Evolutionary conservation across 2,113 vertebrate species (phyloP).

Genomic region (Alces alces): DNA sequence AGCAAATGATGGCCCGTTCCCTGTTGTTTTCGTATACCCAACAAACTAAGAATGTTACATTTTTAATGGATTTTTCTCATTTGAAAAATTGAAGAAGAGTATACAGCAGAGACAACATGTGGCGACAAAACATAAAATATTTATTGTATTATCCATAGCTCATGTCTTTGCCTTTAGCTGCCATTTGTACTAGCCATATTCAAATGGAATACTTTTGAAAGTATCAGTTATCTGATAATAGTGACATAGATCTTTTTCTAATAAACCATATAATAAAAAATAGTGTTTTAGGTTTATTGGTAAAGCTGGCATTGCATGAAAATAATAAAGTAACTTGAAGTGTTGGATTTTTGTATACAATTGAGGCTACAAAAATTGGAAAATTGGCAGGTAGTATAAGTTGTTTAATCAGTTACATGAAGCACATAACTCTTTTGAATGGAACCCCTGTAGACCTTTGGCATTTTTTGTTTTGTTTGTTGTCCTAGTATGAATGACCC

Average conservation of each 20-base stretch:
- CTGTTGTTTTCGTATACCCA: not conserved
- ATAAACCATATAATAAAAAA: not conserved
- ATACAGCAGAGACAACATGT: not conserved
- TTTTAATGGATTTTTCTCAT: not conserved
- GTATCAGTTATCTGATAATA: constrained; percentile 22
- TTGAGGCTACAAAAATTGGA: constrained; percentile 15
- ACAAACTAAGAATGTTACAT: not conserved
- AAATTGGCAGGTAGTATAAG: not conserved
- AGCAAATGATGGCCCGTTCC: not conserved
- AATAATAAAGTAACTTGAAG: constrained; percentile 17
- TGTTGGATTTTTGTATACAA: constrained; percentile 4
- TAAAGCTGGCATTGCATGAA: constrained; percentile 11
- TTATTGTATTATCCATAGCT: not conserved
- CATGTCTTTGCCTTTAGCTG: not conserved
- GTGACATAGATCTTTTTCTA: constrained; percentile 4
- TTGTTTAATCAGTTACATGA: not conserved
- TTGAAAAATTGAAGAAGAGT: not conserved
- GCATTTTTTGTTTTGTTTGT: constrained; percentile 29
- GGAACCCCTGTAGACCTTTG: not conserved
- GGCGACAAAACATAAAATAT: not conserved
- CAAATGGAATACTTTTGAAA: constrained; percentile 24
- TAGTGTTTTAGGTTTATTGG: not conserved
- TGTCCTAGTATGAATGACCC: not conserved
- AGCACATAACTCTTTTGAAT: constrained; percentile 26
- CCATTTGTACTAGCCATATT: not conserved